These are phyloP conservation scores for Cephus rjabovi DNA, from an alignment of 2,888 invertebrate genomes.

Conservation along the genomic window DNA sequence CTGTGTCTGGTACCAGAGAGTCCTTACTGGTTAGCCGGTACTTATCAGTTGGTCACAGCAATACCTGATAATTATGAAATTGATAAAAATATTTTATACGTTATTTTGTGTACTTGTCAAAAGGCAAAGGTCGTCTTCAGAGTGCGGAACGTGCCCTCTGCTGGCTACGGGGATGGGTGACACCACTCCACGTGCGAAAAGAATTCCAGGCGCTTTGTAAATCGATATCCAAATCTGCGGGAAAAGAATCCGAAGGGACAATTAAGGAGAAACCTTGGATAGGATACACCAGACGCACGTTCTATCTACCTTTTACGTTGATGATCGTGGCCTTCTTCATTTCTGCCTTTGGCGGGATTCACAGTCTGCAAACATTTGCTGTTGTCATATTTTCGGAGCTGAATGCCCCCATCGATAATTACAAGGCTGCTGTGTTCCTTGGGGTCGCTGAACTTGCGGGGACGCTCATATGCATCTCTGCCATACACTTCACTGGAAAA, in stretches of 20 bases:
- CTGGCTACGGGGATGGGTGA: slow-evolving; percentile 85
- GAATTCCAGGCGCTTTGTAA: slow-evolving; percentile 71
- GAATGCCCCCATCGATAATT: slow-evolving; percentile 80
- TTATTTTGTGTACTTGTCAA: background rate
- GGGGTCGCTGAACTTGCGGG: slow-evolving; percentile 79
- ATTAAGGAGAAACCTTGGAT: slow-evolving; percentile 49
- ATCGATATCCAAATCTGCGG: slow-evolving; percentile 61
- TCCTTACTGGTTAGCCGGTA: slow-evolving; percentile 82
- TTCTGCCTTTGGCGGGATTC: slow-evolving; percentile 81
- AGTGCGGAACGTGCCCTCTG: slow-evolving; percentile 78
- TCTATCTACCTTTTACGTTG: slow-evolving; percentile 76
- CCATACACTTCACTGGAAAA: slow-evolving; percentile 81
- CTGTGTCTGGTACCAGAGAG: slow-evolving; percentile 84
- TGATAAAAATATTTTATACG: background rate
- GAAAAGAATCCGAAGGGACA: slow-evolving; percentile 23
- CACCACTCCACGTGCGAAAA: slow-evolving; percentile 71
- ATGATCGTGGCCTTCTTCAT: slow-evolving; percentile 78
- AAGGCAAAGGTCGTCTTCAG: slow-evolving; percentile 71
- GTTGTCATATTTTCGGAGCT: slow-evolving; percentile 79
- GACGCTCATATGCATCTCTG: slow-evolving; percentile 73
- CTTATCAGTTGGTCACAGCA: background rate
- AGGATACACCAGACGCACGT: slow-evolving; percentile 72
- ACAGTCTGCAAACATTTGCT: slow-evolving; percentile 79
- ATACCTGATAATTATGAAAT: background rate
- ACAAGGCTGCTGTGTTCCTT: slow-evolving; percentile 79